Percentiles rank a stretch among this genome's conserved stretches.
Evolutionary conservation across 2,113 vertebrate genomes (phyloP).

Genomic region (Aptenodytes forsteri): DNA sequence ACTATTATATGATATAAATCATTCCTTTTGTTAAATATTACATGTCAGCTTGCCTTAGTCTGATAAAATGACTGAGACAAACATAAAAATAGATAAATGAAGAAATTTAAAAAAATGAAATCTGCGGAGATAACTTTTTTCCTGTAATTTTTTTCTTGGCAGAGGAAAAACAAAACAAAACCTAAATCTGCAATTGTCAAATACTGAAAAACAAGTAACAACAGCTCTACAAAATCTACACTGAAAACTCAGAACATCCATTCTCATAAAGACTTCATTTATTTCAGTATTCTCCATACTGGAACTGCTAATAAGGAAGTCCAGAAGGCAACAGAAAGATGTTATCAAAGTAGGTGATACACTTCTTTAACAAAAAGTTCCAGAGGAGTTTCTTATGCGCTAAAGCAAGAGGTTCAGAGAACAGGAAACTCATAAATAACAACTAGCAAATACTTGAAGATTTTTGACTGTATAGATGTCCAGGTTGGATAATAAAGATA

Average conservation of each 20-base stretch:
- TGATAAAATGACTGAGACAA: background rate
- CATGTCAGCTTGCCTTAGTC: background rate
- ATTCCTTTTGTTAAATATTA: background rate
- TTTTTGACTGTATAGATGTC: background rate
- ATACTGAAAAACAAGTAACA: background rate
- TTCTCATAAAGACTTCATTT: background rate
- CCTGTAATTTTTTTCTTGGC: background rate
- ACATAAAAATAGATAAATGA: background rate
- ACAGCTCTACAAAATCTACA: background rate
- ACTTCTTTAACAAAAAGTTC: background rate
- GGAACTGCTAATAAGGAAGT: background rate
- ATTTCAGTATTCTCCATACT: background rate
- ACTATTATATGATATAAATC: background rate
- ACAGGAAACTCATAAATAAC: background rate
- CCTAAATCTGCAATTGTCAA: background rate
- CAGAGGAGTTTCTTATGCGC: background rate
- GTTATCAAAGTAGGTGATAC: background rate
- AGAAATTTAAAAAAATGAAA: background rate
- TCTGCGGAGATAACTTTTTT: background rate
- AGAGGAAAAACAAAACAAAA: background rate
- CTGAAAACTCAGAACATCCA: background rate
- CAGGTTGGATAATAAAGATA: background rate
- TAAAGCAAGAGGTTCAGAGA: background rate
- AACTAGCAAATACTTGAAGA: background rate
- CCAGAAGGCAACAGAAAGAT: background rate